These are phyloP conservation scores for Orycteropus afer DNA, from an alignment of 2,113 vertebrate genomes.

Conservation along the genomic window DNA sequence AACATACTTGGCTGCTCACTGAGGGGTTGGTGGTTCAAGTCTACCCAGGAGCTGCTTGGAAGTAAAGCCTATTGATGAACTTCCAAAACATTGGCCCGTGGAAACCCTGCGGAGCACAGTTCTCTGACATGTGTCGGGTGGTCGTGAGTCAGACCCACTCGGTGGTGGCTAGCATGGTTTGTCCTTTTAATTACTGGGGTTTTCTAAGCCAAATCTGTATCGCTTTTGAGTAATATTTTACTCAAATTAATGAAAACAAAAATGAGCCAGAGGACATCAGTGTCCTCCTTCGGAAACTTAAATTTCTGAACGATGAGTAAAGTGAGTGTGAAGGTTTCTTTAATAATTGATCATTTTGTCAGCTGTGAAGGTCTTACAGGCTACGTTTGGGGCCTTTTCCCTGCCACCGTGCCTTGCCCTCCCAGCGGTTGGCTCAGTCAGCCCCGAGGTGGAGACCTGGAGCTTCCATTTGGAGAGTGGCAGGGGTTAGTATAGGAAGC, in stretches of 20 bases:
- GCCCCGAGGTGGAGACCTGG: fast-evolving
- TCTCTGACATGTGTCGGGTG: too few species aligned
- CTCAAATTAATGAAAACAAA: background rate
- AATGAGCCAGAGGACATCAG: background rate
- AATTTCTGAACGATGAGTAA: background rate
- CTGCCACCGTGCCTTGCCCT: background rate
- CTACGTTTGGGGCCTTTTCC: background rate
- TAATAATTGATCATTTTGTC: background rate
- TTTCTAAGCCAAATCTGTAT: background rate
- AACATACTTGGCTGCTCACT: too few species aligned
- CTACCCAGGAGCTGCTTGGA: too few species aligned
- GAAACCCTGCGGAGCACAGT: too few species aligned
- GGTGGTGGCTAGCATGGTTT: background rate
- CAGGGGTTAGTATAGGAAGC: background rate
- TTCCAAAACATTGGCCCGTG: too few species aligned
- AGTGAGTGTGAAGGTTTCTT: background rate
- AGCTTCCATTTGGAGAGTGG: too few species aligned
- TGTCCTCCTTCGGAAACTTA: background rate
- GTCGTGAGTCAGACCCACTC: too few species aligned
- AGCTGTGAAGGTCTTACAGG: background rate
- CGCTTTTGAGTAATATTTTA: background rate
- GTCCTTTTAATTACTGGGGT: background rate
- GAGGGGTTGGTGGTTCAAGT: too few species aligned
- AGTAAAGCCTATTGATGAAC: too few species aligned
- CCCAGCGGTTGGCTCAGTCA: background rate